These are phyloP conservation scores for Drosophila tani DNA, from an alignment of 1,140 invertebrate genomes.

Conservation along the genomic window DNA sequence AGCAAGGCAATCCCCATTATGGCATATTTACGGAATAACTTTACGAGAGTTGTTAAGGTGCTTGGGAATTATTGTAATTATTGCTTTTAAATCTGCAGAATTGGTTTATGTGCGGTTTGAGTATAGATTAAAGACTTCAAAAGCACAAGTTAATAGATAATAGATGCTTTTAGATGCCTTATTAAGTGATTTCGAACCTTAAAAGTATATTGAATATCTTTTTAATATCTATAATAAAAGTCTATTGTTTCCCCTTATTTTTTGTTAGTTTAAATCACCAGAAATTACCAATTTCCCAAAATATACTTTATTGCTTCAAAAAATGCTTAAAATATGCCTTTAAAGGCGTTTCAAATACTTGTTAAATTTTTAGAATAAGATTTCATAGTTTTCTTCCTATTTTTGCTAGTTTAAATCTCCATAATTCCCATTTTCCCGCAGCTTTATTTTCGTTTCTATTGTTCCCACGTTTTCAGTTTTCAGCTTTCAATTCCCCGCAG, in stretches of 20 bases:
- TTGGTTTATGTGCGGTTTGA: background rate
- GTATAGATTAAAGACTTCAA: no score
- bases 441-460: background rate
- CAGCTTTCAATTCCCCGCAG: conserved; percentile 8
- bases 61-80: background rate
- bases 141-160: background rate
- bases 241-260: no score
- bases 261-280: no score
- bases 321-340: no score
- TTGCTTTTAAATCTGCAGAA: background rate
- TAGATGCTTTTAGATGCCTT: background rate
- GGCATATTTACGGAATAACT: conserved; percentile 6
- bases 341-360: no score
- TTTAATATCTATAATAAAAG: no score
- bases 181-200: no score
- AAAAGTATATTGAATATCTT: no score
- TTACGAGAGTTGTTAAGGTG: background rate
- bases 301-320: no score
- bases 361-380: background rate
- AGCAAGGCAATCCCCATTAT: background rate
- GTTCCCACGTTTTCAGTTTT: background rate
- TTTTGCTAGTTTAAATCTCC: background rate
- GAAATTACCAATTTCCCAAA: no score
- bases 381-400: background rate
- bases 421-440: background rate